phyloP scores from a whole-genome alignment of 2,888 invertebrate genomes.

The Ectemnius lituratus region DNA sequence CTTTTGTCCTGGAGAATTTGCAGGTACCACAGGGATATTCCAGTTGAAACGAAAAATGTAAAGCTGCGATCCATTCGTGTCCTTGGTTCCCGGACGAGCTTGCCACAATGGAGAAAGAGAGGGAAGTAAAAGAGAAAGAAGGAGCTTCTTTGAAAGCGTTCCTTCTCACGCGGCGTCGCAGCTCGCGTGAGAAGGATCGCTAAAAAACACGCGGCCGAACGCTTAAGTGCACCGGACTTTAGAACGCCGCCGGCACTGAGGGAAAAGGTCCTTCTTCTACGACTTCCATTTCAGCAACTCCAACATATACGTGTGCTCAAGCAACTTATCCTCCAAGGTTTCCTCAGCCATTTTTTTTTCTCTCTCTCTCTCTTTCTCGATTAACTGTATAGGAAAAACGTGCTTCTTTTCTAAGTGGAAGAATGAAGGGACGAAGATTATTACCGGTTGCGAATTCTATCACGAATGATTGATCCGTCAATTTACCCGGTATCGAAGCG shows the following conservation, averaged over 20 bases:
- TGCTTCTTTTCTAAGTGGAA: neutral
- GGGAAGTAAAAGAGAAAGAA: neutral
- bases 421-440: neutral
- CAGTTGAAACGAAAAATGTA: conserved; percentile 19
- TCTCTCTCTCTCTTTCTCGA: too few species aligned
- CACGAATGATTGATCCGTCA: too few species aligned
- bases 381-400: neutral
- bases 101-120: too few species aligned
- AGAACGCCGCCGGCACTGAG: neutral
- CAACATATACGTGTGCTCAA: neutral
- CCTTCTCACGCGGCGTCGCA: conserved; percentile 39
- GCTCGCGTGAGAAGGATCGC: conserved; percentile 25
- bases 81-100: conserved; percentile 24
- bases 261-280: neutral
- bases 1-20: conserved; percentile 22
- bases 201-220: conserved; percentile 24
- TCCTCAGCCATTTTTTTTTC: too few species aligned
- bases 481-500: conserved; percentile 11
- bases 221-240: conserved; percentile 36
- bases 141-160: conserved; percentile 10
- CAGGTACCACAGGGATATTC: conserved; percentile 14
- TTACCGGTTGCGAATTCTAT: conserved; percentile 2
- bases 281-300: neutral
- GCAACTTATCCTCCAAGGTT: too few species aligned
- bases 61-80: conserved; percentile 11